A percentile compares a stretch with the other conserved stretches of the same genome.
These are phyloP conservation scores for Sebastes schlegelii DNA, from an alignment of 2,113 vertebrate species.

Conservation along the genomic window DNA sequence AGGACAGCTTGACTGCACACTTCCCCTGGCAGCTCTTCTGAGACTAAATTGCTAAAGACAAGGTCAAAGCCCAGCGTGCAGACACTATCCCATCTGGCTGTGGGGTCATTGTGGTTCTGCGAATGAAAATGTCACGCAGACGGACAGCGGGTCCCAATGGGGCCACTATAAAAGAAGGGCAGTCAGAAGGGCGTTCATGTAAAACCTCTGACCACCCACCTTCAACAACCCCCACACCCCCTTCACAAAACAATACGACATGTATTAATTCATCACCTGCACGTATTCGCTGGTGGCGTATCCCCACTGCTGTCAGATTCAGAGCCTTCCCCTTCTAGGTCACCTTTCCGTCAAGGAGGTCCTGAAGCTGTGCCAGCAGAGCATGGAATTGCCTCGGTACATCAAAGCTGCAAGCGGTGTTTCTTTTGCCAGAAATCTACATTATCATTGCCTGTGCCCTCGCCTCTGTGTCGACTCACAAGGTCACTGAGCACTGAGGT, in stretches of 20 bases:
- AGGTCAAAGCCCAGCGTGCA: slow-evolving; percentile 68
- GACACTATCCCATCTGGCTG: slow-evolving; percentile 65
- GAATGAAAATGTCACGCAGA: slow-evolving; percentile 78
- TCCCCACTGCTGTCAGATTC: slow-evolving; percentile 34
- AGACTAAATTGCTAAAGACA: slow-evolving; percentile 63
- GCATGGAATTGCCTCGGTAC: slow-evolving; percentile 71
- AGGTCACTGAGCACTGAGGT: slow-evolving; percentile 56
- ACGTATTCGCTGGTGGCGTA: slow-evolving; percentile 25
- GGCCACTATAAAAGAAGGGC: slow-evolving; percentile 29
- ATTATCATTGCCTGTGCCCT: slow-evolving; percentile 34
- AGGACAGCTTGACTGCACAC: slow-evolving; percentile 56
- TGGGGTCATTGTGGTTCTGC: slow-evolving; percentile 48
- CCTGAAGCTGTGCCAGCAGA: slow-evolving; percentile 55
- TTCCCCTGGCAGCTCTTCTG: slow-evolving; percentile 66
- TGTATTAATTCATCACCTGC: slow-evolving; percentile 43
- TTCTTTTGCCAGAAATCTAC: slow-evolving; percentile 65
- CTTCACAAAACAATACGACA: slow-evolving; percentile 11
- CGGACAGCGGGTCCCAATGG: slow-evolving; percentile 66
- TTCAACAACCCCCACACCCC: slow-evolving; percentile 1
- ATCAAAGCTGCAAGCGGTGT: slow-evolving; percentile 67
- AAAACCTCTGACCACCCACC: slow-evolving; percentile 42
- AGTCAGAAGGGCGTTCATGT: slow-evolving; percentile 37
- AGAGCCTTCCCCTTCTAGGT: slow-evolving; percentile 21
- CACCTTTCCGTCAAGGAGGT: slow-evolving; percentile 57
- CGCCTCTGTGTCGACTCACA: slow-evolving; percentile 54